These are phyloP conservation scores for Ostrea edulis DNA, from an alignment of 1,140 invertebrate genomes.

Conservation along the genomic window DNA sequence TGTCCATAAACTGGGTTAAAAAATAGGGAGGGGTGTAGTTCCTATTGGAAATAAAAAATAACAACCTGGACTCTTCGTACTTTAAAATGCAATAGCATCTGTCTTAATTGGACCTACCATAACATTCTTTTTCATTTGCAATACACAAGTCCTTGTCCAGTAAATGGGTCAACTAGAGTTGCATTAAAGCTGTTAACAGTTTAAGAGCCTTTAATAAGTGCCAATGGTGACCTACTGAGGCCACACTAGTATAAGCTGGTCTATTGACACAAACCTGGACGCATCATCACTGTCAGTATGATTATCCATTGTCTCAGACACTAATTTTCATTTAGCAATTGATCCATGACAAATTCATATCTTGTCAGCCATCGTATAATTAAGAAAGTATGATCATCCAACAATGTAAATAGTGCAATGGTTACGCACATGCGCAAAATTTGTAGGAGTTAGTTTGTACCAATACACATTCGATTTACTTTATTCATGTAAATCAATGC, in stretches of 20 bases:
- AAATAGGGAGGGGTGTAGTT: no score
- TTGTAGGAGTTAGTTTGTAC: slow-evolving; percentile 5
- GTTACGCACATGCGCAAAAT: slow-evolving; percentile 3
- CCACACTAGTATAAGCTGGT: neutral
- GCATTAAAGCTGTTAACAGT: no score
- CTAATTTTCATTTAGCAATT: neutral
- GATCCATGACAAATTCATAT: neutral
- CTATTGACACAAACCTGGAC: neutral
- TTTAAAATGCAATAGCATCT: no score
- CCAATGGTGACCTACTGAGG: neutral
- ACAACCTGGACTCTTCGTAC: no score
- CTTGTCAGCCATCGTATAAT: neutral
- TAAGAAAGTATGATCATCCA: neutral
- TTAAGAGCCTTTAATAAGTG: no score
- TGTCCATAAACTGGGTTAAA: no score
- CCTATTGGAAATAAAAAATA: no score
- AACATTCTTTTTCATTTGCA: no score
- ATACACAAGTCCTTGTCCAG: neutral
- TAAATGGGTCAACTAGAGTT: neutral
- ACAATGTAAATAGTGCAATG: slow-evolving; percentile 23
- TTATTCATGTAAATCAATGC: neutral
- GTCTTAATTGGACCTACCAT: no score
- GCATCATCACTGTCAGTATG: neutral
- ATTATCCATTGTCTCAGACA: neutral
- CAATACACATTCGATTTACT: neutral